Evolutionary conservation across 1,140 invertebrate genomes (phyloP), one percentile per base, ranked within the genome.

Genomic region (Trachymyrmex cornetzi): DNA sequence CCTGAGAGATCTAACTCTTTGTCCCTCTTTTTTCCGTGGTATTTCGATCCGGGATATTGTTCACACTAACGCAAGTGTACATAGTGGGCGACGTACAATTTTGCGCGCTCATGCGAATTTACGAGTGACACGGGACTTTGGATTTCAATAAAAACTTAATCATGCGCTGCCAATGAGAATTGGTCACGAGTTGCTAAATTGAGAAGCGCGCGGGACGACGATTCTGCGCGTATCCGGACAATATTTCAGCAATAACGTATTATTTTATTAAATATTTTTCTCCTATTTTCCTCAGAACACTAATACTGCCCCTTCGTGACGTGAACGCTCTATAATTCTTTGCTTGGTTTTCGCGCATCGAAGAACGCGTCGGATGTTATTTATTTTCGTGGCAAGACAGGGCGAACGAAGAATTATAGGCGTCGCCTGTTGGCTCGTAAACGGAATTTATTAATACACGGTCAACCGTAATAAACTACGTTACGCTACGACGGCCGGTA

Each of bases 121-220:
- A 91, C 38, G 61, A 84, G 72, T 84, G 87, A 79, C 66, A 64
- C n/a, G 82, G 63, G 44, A 86, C 64, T 82, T 79, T 16, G 86
- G 57, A 87, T 90, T 90, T 90, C 50, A 75, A 91, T 88, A 88
- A 90, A 90, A 85, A 80, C 27, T 86, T 91, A 88, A 91, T 88
- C 88, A 88, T 30, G 64, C 77, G 27, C 77, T 30, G 27, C 34
- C 81, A 64, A 86, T 84, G 81, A 72, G 66, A 77, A 86, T 90
- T 80, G 75, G 88, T 82, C 63, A 30, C 3, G 16, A 7, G 7
- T n/a, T 19, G 50, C 53, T 84, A 85, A 89, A 90, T 87, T 59
- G 22, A 63, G 63, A 63, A 34, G n/a, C 53, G n/a, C 53, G 72
- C 53, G 72, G 53, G 12, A 69, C 59, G 75, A 27, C 44, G 19